Percentiles rank a stretch among this genome's conserved stretches.
phyloP scores from a whole-genome alignment of 2,113 vertebrate species.

The Catagonus wagneri region DNA sequence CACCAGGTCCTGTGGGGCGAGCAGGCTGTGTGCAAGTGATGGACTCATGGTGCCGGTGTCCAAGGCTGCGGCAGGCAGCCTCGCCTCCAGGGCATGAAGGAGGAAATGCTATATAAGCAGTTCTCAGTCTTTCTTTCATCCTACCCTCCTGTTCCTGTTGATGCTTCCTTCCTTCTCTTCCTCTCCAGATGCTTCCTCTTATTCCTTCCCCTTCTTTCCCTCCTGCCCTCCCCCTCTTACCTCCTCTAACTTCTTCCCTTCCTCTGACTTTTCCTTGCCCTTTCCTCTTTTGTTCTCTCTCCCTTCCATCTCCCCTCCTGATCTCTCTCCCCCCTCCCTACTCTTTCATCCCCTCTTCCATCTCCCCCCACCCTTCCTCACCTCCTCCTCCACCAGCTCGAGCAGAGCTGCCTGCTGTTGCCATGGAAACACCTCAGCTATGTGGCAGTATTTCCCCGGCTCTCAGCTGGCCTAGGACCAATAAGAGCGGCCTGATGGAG shows the following conservation, averaged over 20 bases:
- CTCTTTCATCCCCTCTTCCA: background rate
- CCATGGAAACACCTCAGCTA: conserved; percentile 75
- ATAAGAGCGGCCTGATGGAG: conserved; percentile 57
- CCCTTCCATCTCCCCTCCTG: background rate
- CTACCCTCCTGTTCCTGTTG: background rate
- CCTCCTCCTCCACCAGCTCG: background rate
- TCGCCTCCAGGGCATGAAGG: rapidly evolving
- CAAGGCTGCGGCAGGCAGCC: background rate
- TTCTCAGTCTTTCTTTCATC: background rate
- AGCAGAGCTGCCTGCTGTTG: conserved; percentile 75
- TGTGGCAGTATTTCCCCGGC: conserved; percentile 75
- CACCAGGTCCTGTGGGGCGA: rapidly evolving
- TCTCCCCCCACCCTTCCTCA: background rate
- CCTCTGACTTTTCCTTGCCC: background rate
- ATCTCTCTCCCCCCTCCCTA: background rate
- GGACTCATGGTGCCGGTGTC: too few species aligned
- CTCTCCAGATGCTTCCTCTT: background rate
- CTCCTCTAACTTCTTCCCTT: background rate
- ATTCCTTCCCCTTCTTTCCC: background rate
- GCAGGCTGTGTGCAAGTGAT: rapidly evolving
- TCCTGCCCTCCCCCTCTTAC: background rate
- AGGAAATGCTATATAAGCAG: background rate
- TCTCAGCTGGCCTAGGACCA: conserved; percentile 78
- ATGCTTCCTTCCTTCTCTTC: background rate
- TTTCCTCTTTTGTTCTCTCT: background rate